Conservation (phyloP, 2,888 invertebrate species). For the Tupiocoris notatus region DNA sequence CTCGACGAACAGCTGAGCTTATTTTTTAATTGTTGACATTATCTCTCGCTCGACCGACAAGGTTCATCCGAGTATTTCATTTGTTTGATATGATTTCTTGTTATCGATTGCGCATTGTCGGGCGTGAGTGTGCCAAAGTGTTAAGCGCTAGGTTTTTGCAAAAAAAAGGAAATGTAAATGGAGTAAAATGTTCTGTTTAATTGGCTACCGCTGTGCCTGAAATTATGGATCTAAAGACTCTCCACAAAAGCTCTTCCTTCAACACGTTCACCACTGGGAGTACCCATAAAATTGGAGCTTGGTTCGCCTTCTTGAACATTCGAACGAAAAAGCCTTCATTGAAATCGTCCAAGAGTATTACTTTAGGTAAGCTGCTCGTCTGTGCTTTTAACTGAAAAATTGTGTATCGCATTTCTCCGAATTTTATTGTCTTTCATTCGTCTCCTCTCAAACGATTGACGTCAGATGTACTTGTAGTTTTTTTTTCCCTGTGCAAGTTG, state of each 20-base stretch:
- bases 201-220: neutral
- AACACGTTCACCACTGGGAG: conserved; percentile 54
- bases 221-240: conserved; percentile 54
- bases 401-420: no score
- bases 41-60: conserved; percentile 34
- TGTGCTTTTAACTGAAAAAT: no score
- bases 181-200: neutral
- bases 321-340: conserved; percentile 52
- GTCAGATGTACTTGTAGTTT: no score
- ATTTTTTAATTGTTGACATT: conserved; percentile 30
- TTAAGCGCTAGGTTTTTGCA: neutral
- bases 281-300: conserved; percentile 54
- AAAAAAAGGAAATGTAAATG: conserved; percentile 21
- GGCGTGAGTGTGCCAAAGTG: neutral
- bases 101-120: neutral
- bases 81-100: conserved; percentile 19
- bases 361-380: conserved; percentile 53
- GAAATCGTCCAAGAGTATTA: conserved; percentile 53
- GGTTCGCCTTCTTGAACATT: conserved; percentile 55
- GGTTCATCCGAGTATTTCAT: conserved; percentile 27
- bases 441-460: no score
- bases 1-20: conserved; percentile 27
- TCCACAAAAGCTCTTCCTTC: conserved; percentile 56
- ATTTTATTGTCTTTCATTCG: no score
- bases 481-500: no score